These are phyloP conservation scores for Chelonus formosanus DNA, from an alignment of 2,888 invertebrate genomes.

Conservation along the genomic window DNA sequence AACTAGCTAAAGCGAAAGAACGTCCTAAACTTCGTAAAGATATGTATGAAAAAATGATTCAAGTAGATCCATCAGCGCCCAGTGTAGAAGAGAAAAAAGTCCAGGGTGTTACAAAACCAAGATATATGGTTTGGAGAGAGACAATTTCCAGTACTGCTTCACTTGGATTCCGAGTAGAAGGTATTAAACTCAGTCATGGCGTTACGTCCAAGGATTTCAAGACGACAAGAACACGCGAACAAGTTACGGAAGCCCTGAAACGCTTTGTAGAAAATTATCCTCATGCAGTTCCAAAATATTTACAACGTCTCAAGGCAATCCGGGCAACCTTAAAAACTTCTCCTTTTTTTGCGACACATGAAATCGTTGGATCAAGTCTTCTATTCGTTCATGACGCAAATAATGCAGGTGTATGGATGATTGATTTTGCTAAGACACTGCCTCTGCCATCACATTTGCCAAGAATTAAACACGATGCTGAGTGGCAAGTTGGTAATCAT, in stretches of 20 bases:
- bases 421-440: slow-evolving; percentile 96
- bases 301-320: slow-evolving; percentile 86
- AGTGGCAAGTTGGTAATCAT: slow-evolving; percentile 95
- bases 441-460: slow-evolving; percentile 76
- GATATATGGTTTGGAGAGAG: slow-evolving; percentile 96
- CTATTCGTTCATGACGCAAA: slow-evolving; percentile 92
- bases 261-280: slow-evolving; percentile 84
- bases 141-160: slow-evolving; percentile 97
- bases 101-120: slow-evolving; percentile 92
- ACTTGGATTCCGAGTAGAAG: slow-evolving; percentile 96
- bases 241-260: slow-evolving; percentile 80
- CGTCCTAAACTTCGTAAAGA: slow-evolving; percentile 86
- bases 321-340: slow-evolving; percentile 84
- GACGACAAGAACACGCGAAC: slow-evolving; percentile 86
- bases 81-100: slow-evolving; percentile 88
- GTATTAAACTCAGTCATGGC: slow-evolving; percentile 88
- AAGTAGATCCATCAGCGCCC: slow-evolving; percentile 89
- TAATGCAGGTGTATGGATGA: slow-evolving; percentile 93
- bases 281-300: slow-evolving; percentile 80
- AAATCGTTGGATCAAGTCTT: slow-evolving; percentile 93
- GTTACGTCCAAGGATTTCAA: slow-evolving; percentile 95
- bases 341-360: slow-evolving; percentile 90
- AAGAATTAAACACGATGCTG: slow-evolving; percentile 79
- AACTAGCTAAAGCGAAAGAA: slow-evolving; percentile 92
- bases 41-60: slow-evolving; percentile 98